phyloP scores from a whole-genome alignment of 1,140 invertebrate species.

The Brachionus rotundiformis region DNA sequence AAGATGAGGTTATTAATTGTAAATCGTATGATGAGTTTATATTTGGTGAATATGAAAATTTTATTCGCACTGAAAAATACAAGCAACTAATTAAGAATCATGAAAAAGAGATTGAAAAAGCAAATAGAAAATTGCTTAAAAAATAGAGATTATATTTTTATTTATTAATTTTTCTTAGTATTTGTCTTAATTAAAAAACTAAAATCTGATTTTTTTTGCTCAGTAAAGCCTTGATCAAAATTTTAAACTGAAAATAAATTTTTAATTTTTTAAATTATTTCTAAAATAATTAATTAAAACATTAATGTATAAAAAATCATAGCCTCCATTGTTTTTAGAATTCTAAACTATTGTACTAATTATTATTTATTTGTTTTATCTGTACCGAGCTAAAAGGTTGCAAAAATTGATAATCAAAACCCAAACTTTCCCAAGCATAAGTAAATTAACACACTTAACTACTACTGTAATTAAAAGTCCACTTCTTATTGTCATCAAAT shows the following conservation, averaged over 20 bases:
- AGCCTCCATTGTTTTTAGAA: too few species aligned
- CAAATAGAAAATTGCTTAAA: conserved; percentile 5
- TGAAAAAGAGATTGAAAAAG: conserved; percentile 43
- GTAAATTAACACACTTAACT: too few species aligned
- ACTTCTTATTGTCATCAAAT: too few species aligned
- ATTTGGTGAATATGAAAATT: conserved; percentile 45
- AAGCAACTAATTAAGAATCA: conserved; percentile 49
- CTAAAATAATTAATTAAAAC: not conserved
- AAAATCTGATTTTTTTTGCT: not conserved
- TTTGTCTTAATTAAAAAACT: not conserved
- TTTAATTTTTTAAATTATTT: not conserved
- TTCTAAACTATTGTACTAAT: too few species aligned
- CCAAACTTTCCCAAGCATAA: too few species aligned
- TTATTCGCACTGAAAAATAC: conserved; percentile 46
- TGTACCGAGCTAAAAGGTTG: too few species aligned
- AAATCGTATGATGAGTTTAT: conserved; percentile 52
- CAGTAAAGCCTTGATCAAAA: conserved; percentile 27
- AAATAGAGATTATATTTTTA: not conserved
- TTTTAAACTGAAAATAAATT: not conserved
- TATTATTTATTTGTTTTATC: too few species aligned
- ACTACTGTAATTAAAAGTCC: too few species aligned
- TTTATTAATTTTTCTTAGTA: conserved; percentile 17
- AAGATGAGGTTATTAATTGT: conserved; percentile 2
- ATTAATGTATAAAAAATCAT: not conserved
- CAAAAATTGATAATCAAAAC: too few species aligned